A percentile compares a stretch with the other conserved stretches of the same genome.
These are phyloP conservation scores for Rhinophrynus dorsalis DNA, from an alignment of 2,797 vertebrate species.

Conservation along the genomic window DNA sequence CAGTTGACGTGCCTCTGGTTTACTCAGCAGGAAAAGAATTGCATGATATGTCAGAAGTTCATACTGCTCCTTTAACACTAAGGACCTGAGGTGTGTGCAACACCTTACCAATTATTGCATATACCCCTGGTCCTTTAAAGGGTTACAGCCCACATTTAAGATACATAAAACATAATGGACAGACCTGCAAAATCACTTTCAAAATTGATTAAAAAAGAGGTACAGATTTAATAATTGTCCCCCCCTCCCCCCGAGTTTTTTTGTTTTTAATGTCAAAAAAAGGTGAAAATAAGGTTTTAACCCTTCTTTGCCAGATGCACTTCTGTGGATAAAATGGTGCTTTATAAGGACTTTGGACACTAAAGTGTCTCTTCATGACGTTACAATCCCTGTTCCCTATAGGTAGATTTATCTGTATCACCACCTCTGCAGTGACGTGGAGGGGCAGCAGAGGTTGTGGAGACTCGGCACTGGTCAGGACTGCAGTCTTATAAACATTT, in stretches of 20 bases:
- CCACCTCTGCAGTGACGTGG: background rate
- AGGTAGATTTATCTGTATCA: constrained; percentile 1
- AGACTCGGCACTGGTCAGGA: background rate
- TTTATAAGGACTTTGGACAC: constrained; percentile 28
- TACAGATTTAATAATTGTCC: background rate
- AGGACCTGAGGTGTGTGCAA: too few relatives aligned
- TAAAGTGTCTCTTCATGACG: background rate
- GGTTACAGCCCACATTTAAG: constrained; percentile 3
- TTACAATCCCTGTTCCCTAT: background rate
- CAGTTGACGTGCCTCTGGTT: too few relatives aligned
- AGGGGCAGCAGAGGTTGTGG: background rate
- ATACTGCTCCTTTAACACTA: too few relatives aligned
- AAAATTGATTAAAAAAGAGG: background rate
- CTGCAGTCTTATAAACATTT: constrained; percentile 11
- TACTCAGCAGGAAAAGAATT: too few relatives aligned
- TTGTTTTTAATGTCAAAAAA: constrained; percentile 7
- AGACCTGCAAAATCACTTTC: background rate
- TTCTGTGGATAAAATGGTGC: constrained; percentile 40
- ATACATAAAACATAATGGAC: background rate
- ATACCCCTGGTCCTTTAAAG: too few relatives aligned
- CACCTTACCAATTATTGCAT: too few relatives aligned
- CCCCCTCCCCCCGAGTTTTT: background rate
- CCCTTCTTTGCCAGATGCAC: constrained; percentile 5
- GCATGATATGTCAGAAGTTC: too few relatives aligned
- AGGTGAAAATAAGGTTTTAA: background rate